Percentiles rank a stretch among this genome's conserved stretches.
Conservation (phyloP, 2,888 invertebrate species). For the Cotesia congregata region DNA sequence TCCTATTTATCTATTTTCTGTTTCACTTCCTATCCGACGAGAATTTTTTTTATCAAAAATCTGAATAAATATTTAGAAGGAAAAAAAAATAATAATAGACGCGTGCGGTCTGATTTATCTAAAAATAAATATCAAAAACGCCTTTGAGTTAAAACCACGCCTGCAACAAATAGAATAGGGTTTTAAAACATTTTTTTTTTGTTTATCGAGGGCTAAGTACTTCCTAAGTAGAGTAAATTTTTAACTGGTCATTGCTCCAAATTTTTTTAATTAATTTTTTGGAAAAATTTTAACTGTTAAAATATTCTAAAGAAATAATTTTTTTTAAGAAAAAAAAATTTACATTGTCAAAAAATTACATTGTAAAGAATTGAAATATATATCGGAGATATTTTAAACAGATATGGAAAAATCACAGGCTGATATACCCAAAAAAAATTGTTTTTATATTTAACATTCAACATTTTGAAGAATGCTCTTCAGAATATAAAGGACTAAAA, state of each 20-base stretch:
- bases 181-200: neutral
- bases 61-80: neutral
- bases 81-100: neutral
- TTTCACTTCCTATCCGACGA: neutral
- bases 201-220: too few species aligned
- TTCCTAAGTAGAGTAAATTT: too few species aligned
- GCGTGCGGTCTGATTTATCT: neutral
- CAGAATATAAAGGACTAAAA: constrained; percentile 25
- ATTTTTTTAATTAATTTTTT: too few species aligned
- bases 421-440: constrained; percentile 14
- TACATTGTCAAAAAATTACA: neutral
- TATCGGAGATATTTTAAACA: neutral
- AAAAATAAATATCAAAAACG: neutral
- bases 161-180: neutral
- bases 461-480: neutral
- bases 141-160: neutral
- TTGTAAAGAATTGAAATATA: neutral
- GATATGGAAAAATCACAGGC: neutral
- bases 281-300: too few species aligned
- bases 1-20: neutral
- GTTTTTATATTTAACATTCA: constrained; percentile 5
- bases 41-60: neutral
- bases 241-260: too few species aligned
- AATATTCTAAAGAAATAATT: neutral
- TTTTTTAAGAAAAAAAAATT: neutral